A percentile compares a stretch with the other conserved stretches of the same genome.
phyloP scores from a whole-genome alignment of 2,113 vertebrate genomes.

The Tamias sibiricus region DNA sequence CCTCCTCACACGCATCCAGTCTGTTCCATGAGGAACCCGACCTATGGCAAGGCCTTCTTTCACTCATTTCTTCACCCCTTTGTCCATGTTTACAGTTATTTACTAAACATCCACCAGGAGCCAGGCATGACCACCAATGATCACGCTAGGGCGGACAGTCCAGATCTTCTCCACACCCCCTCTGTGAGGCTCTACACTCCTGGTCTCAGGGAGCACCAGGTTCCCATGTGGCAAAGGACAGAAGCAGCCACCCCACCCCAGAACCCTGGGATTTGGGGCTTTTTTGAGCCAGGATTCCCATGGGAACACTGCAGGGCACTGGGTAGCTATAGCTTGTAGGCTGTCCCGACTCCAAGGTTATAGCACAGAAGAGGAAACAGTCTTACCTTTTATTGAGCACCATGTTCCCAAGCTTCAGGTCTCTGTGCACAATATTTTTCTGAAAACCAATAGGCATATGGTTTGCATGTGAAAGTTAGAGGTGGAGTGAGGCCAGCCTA shows the following conservation, averaged over 20 bases:
- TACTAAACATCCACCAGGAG: not conserved
- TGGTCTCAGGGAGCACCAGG: not conserved
- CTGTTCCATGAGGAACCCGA: not conserved
- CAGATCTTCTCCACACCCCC: not conserved
- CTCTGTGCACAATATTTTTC: constrained; percentile 99
- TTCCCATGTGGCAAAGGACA: not conserved
- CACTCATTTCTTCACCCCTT: not conserved
- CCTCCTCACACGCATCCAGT: not conserved
- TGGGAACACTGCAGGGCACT: not conserved
- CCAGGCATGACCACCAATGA: not conserved
- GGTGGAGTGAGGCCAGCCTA: not conserved
- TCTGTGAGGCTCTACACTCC: not conserved
- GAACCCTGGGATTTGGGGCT: not conserved
- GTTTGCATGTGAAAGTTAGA: not conserved
- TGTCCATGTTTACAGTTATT: not conserved
- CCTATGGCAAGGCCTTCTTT: not conserved
- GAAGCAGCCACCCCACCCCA: not conserved
- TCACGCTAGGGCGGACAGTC: not conserved
- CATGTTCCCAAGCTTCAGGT: constrained; percentile 99
- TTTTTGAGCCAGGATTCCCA: not conserved
- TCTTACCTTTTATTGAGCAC: constrained; percentile 99
- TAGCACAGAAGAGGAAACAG: not conserved
- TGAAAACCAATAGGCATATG: constrained; percentile 82
- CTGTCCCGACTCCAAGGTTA: not conserved
- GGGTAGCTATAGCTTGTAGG: fast-evolving